Evolutionary conservation across 1,140 invertebrate genomes (phyloP), one percentile per base, ranked within the genome.

Genomic region (Tachypleus tridentatus): DNA sequence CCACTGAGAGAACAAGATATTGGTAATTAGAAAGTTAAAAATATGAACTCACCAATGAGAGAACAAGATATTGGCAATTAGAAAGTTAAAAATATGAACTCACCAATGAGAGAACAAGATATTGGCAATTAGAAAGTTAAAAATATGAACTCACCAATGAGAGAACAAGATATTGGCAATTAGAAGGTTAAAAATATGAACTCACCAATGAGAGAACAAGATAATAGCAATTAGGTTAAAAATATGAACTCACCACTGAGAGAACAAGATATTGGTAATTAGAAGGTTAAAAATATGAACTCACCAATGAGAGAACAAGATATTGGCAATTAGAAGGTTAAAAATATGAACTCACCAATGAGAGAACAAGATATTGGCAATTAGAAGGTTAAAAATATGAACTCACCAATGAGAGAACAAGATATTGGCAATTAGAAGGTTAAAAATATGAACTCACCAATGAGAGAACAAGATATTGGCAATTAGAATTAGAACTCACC

Each of bases 51-150:
- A 78, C 77, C 3, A 91, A 72, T 5, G 85, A 88, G 73, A 93
- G n/a, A n/a, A n/a, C n/a, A n/a, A n/a, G n/a, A n/a, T n/a, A 29
- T 29, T 29, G 29, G 29, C 2, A 29, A 29, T 29, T 29, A 29
- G 29, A 29, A 29, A 2, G 29, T 29, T 29, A 29, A 29, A 29
- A 29, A 29, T 29, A 29, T 29, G 29, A 29, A 29, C 29, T 29
- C 73, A 78, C 77, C 3, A 91, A 72, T 5, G 85, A 88, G 73
- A 93, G n/a, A n/a, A n/a, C n/a, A n/a, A n/a, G n/a, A n/a, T n/a
- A 29, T 29, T 29, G 29, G 29, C 2, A 29, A 29, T 29, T 29
- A 29, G 29, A 29, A 29, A 2, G 29, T 29, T 29, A 29, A 29
- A 29, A 29, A 29, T 29, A 29, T 29, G 29, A 29, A 29, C 29